Percentiles rank a stretch among this genome's conserved stretches.
phyloP scores from a whole-genome alignment of 2,113 vertebrate species.

The Daubentonia madagascariensis region DNA sequence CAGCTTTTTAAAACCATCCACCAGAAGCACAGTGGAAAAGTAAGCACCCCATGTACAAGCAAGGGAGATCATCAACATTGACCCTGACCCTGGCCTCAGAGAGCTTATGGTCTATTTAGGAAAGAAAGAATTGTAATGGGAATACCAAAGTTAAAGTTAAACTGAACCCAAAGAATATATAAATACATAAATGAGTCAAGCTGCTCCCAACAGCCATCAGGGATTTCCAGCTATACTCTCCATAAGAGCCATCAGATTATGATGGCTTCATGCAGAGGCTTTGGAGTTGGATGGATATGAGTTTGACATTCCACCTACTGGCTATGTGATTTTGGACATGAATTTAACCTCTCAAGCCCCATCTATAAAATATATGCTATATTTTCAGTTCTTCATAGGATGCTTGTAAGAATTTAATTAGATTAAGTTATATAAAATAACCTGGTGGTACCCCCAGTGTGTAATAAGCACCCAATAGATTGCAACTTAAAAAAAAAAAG shows the following conservation, averaged over 20 bases:
- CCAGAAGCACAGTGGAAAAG: neutral
- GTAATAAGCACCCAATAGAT: neutral
- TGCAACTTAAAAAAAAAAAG: neutral
- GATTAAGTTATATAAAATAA: neutral
- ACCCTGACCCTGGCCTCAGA: neutral
- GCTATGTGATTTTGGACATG: neutral
- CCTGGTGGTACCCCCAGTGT: neutral
- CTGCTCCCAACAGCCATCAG: too few species aligned
- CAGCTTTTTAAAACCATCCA: too few species aligned
- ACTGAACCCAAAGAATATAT: neutral
- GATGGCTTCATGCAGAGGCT: rapidly evolving
- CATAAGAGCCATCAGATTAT: rapidly evolving
- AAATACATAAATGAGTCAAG: neutral
- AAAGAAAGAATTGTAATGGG: neutral
- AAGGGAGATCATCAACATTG: too few species aligned
- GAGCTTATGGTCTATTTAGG: neutral
- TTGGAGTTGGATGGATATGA: too few species aligned
- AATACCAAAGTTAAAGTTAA: neutral
- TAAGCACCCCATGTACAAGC: rapidly evolving
- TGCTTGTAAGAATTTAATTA: neutral
- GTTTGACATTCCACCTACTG: neutral
- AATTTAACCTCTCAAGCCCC: neutral
- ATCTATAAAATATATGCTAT: neutral
- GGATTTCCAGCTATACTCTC: rapidly evolving
- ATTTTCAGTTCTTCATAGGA: neutral